Conservation (phyloP, 2,888 invertebrate species). For the Brachyptera risi region DNA sequence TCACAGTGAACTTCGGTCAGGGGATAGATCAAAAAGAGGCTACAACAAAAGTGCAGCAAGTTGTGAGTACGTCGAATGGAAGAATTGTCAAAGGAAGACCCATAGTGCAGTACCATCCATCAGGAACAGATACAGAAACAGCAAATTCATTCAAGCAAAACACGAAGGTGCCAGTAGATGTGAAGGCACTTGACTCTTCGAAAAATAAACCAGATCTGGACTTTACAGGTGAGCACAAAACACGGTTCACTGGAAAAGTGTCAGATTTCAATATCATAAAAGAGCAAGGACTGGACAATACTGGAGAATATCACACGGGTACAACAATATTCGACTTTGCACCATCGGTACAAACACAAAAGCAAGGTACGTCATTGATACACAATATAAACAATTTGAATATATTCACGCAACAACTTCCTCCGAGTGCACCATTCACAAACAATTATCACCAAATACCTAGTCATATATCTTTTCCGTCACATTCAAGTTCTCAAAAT, state of each 20-base stretch:
- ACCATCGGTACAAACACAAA: conserved; percentile 34
- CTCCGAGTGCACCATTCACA: conserved; percentile 4
- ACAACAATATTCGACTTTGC: conserved; percentile 13
- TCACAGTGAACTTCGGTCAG: neutral
- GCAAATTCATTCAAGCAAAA: neutral
- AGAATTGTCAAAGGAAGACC: conserved; percentile 12
- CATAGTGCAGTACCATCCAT: neutral
- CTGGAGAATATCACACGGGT: neutral
- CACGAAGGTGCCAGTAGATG: neutral
- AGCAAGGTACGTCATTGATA: conserved; percentile 27
- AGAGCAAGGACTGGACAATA: neutral
- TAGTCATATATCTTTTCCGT: conserved; percentile 16
- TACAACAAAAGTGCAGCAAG: neutral
- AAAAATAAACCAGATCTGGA: neutral
- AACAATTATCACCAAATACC: conserved; percentile 2
- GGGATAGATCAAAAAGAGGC: neutral
- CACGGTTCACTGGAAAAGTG: neutral
- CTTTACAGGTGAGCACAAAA: neutral
- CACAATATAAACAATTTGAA: conserved; percentile 29
- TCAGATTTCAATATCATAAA: neutral
- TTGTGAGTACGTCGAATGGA: conserved; percentile 12
- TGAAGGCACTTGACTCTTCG: neutral
- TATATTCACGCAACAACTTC: conserved; percentile 14
- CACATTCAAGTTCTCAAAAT: conserved; percentile 5
- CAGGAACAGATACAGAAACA: neutral